Conservation (phyloP, 2,797 vertebrate species). For the Liparis tanakae region DNA sequence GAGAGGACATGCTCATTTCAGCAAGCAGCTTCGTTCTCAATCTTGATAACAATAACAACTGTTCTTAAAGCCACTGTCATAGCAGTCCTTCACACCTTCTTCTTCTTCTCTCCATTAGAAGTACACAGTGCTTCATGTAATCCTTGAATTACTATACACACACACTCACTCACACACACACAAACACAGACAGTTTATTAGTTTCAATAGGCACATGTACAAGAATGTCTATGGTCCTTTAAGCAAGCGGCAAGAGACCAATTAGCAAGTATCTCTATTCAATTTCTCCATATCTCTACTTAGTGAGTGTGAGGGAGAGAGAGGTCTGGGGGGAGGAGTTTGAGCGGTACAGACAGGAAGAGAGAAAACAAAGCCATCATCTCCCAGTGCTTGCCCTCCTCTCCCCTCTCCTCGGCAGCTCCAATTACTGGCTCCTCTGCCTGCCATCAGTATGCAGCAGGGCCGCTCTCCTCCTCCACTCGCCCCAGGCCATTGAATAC, state of each 20-base stretch:
- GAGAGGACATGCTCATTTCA: conserved; percentile 54
- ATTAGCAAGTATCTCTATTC: conserved; percentile 87
- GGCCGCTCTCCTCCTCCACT: conserved; percentile 84
- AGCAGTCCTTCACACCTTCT: conserved; percentile 70
- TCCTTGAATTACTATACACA: conserved; percentile 61
- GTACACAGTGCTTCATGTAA: conserved; percentile 66
- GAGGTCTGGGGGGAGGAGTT: conserved; percentile 79
- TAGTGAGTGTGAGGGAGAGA: conserved; percentile 76
- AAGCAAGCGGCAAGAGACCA: conserved; percentile 87
- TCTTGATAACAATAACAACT: conserved; percentile 55
- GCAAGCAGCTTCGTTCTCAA: conserved; percentile 49
- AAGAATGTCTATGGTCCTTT: conserved; percentile 82
- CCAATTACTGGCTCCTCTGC: conserved; percentile 88
- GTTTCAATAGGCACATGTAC: conserved; percentile 81
- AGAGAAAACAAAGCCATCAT: conserved; percentile 88
- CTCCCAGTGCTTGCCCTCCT: conserved; percentile 84
- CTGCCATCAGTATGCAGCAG: conserved; percentile 91
- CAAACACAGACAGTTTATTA: conserved; percentile 73
- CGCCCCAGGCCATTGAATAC: conserved; percentile 96
- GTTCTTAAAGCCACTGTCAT: conserved; percentile 60
- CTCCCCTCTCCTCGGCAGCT: conserved; percentile 85
- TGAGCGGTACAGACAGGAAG: conserved; percentile 81
- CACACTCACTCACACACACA: conserved; percentile 34
- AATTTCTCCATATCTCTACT: conserved; percentile 80
- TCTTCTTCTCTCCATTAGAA: conserved; percentile 60